Evolutionary conservation across 2,113 vertebrate species (phyloP).

Genomic region (Podarcis muralis): DNA sequence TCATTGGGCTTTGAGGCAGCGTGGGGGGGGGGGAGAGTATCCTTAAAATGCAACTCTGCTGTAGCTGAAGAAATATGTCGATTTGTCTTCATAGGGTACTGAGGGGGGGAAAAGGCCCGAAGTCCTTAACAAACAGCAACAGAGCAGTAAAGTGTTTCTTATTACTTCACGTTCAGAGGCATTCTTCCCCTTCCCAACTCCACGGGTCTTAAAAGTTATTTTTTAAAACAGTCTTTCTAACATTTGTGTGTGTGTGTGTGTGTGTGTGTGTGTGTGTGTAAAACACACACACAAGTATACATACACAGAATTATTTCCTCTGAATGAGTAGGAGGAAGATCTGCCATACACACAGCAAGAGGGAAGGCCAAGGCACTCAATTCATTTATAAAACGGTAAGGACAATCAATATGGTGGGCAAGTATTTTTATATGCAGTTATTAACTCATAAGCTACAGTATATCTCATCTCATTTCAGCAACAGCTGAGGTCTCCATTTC

Average conservation of each 20-base stretch:
- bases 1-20: constrained; percentile 74
- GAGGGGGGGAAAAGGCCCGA: constrained; percentile 34
- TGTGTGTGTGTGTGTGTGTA: not conserved
- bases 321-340: constrained; percentile 58
- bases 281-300: not conserved
- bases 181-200: not conserved
- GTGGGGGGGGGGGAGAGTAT: constrained; percentile 64
- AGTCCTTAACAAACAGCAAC: constrained; percentile 61
- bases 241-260: constrained; percentile 15
- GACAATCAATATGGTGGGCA: constrained; percentile 89
- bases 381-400: constrained; percentile 82
- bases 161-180: constrained; percentile 54
- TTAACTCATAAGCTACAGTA: constrained; percentile 99
- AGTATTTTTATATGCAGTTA: constrained; percentile 97
- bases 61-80: constrained; percentile 75
- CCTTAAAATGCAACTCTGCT: constrained; percentile 75
- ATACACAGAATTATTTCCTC: constrained; percentile 58
- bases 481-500: constrained; percentile 87
- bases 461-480: constrained; percentile 95
- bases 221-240: constrained; percentile 36
- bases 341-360: constrained; percentile 54
- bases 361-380: constrained; percentile 72
- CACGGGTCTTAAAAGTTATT: constrained; percentile 28
- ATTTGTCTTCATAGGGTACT: constrained; percentile 80
- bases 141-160: constrained; percentile 51